Percentiles rank a stretch among this genome's conserved stretches.
These are phyloP conservation scores for Troides helena DNA, from an alignment of 2,888 invertebrate species.

Conservation along the genomic window DNA sequence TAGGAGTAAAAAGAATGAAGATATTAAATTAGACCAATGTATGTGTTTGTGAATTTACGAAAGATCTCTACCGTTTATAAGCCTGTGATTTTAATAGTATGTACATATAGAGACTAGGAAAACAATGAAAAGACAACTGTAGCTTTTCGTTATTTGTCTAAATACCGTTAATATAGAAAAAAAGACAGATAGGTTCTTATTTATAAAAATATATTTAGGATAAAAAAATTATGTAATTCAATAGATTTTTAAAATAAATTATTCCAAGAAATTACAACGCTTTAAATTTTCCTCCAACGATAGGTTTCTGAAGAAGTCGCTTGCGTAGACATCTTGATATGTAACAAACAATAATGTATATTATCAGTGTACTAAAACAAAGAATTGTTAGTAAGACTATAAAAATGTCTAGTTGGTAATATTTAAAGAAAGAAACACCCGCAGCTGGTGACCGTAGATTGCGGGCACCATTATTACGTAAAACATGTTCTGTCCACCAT, in stretches of 20 bases:
- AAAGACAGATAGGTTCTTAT: not conserved
- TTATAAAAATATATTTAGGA: constrained; percentile 6
- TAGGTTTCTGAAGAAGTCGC: constrained; percentile 40
- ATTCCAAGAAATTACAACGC: constrained; percentile 46
- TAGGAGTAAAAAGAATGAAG: too few relatives aligned
- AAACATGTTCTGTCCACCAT: constrained; percentile 78
- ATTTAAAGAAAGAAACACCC: constrained; percentile 57
- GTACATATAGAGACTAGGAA: too few relatives aligned
- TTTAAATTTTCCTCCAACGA: constrained; percentile 59
- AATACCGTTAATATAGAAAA: too few relatives aligned
- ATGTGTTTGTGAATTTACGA: too few relatives aligned
- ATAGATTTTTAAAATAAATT: not conserved
- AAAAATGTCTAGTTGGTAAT: constrained; percentile 62
- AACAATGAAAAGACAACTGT: too few relatives aligned
- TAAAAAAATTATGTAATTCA: not conserved
- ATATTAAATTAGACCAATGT: too few relatives aligned
- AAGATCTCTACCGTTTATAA: too few relatives aligned
- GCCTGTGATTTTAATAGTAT: too few relatives aligned
- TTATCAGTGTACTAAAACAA: constrained; percentile 38
- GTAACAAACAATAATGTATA: constrained; percentile 42
- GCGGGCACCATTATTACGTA: constrained; percentile 66
- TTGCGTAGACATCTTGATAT: constrained; percentile 44
- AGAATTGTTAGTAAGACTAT: constrained; percentile 39
- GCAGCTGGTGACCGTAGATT: constrained; percentile 67
- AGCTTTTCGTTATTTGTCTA: too few relatives aligned